Evolutionary conservation across 37 sponge, comb jelly and placozoan genomes (phyloP).

Genomic region (Amphimedon queenslandica): DNA sequence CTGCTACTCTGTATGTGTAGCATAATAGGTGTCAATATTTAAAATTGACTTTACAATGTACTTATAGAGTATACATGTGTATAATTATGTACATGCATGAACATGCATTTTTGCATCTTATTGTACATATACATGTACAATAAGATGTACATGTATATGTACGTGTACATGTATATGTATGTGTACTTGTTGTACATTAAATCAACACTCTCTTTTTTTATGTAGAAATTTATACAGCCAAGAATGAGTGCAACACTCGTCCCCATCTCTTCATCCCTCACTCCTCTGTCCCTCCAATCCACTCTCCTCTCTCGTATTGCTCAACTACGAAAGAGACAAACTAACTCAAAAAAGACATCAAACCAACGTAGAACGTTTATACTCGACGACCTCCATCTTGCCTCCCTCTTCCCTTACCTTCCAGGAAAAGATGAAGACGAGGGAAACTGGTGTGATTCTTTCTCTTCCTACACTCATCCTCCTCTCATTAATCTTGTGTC

Average conservation of each 20-base stretch:
- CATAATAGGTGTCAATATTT: too few relatives aligned
- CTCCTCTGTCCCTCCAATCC: conserved; percentile 18
- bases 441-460: too few relatives aligned
- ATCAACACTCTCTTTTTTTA: neutral
- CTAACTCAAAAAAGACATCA: neutral
- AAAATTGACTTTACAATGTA: too few relatives aligned
- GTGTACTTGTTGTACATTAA: neutral
- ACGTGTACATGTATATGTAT: neutral
- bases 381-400: conserved; percentile 68
- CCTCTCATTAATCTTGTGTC: conserved; percentile 16
- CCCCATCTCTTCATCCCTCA: conserved; percentile 17
- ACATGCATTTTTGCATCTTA: too few relatives aligned
- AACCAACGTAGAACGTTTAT: conserved; percentile 17
- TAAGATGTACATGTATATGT: neutral
- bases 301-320: conserved; percentile 10
- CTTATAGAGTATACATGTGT: too few relatives aligned
- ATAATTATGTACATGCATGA: too few relatives aligned
- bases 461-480: neutral
- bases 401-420: neutral
- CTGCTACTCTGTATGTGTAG: too few relatives aligned
- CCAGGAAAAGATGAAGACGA: too few relatives aligned
- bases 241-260: conserved; percentile 9
- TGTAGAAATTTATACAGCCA: conserved; percentile 6
- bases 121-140: too few relatives aligned
- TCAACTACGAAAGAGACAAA: conserved; percentile 3